phyloP scores from a whole-genome alignment of 2,888 invertebrate species.

The Schizotus pectinicornis region DNA sequence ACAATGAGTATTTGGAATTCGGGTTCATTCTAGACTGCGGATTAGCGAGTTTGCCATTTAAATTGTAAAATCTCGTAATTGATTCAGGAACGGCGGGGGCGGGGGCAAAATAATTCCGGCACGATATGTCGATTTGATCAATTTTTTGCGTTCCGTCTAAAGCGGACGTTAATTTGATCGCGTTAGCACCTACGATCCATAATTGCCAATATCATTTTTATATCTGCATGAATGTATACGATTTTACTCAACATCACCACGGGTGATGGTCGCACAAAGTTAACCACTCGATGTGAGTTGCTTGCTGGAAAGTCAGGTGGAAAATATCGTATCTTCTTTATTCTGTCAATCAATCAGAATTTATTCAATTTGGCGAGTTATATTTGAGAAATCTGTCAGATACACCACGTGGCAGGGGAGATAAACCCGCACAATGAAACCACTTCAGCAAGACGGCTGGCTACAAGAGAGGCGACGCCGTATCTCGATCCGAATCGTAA shows the following conservation, averaged over 20 bases:
- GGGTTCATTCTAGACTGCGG: conserved; percentile 19
- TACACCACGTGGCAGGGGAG: conserved; percentile 42
- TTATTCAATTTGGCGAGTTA: conserved; percentile 46
- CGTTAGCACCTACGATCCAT: too few relatives aligned
- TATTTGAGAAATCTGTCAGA: conserved; percentile 50
- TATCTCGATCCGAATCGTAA: conserved; percentile 43
- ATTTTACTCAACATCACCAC: too few relatives aligned
- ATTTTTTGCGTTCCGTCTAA: too few relatives aligned
- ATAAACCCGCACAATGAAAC: conserved; percentile 48
- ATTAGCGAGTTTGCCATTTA: conserved; percentile 36
- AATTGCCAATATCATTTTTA: too few relatives aligned
- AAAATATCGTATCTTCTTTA: conserved; percentile 23
- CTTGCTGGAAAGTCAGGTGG: conserved; percentile 1
- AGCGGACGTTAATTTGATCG: too few relatives aligned
- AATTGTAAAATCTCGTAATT: conserved; percentile 36
- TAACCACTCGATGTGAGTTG: too few relatives aligned
- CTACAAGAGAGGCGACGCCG: conserved; percentile 40
- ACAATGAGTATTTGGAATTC: conserved; percentile 33
- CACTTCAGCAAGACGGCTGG: conserved; percentile 44
- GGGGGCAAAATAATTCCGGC: neutral
- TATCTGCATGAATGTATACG: too few relatives aligned
- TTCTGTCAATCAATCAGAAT: conserved; percentile 39
- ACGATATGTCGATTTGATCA: neutral
- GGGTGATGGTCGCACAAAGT: too few relatives aligned
- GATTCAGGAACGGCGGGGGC: conserved; percentile 6